A percentile compares a stretch with the other conserved stretches of the same genome.
Evolutionary conservation across 2,797 vertebrate genomes (phyloP).

Genomic region (Hirundo rustica): DNA sequence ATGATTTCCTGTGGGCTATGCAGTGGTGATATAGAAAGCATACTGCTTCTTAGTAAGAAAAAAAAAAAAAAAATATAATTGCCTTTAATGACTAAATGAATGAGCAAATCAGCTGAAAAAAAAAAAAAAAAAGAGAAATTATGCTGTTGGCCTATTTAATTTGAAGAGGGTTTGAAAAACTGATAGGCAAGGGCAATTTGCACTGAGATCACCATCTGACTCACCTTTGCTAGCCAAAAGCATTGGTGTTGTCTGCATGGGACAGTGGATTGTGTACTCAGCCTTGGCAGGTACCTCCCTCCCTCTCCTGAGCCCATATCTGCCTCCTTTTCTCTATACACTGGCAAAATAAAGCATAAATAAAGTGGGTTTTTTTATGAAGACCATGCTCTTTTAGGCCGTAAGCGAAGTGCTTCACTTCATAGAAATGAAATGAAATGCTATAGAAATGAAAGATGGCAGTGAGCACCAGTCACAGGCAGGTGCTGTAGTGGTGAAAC

Average conservation of each 20-base stretch:
- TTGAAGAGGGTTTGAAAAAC: neutral
- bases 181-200: neutral
- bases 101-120: neutral
- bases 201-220: neutral
- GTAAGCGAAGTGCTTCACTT: neutral
- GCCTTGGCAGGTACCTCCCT: neutral
- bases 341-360: neutral
- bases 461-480: neutral
- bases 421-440: no score
- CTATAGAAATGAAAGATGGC: neutral
- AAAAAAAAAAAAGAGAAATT: neutral
- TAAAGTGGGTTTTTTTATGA: neutral
- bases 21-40: neutral
- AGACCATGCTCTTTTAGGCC: neutral
- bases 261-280: neutral
- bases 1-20: neutral
- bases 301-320: rapidly evolving
- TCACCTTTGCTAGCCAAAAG: neutral
- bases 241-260: neutral
- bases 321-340: neutral
- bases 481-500: neutral
- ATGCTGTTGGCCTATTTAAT: neutral
- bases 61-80: neutral
- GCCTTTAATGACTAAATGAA: neutral
- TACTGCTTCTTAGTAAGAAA: neutral